Conservation (phyloP, 1,140 invertebrate genomes). For the Drosophila pseudoananassae region DNA sequence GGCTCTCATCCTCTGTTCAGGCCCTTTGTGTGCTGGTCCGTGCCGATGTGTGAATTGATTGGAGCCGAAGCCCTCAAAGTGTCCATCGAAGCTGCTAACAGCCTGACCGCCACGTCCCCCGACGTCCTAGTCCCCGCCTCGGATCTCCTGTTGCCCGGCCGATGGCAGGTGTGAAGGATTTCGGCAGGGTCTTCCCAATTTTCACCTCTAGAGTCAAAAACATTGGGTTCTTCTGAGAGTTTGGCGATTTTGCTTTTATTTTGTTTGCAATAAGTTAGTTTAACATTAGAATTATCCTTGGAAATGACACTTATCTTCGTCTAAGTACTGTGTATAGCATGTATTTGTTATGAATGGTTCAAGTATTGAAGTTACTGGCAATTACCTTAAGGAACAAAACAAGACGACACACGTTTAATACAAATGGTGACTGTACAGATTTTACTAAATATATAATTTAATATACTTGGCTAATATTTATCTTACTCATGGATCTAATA, state of each 20-base stretch:
- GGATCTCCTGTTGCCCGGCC: slow-evolving; percentile 16
- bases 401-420: slow-evolving; percentile 49
- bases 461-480: slow-evolving; percentile 38
- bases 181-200: slow-evolving; percentile 45
- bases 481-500: background rate
- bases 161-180: slow-evolving; percentile 42
- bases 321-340: slow-evolving; percentile 14
- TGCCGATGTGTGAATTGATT: slow-evolving; percentile 37
- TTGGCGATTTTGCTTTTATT: slow-evolving; percentile 48
- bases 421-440: slow-evolving; percentile 65
- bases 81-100: slow-evolving; percentile 45
- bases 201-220: slow-evolving; percentile 8
- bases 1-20: background rate
- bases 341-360: slow-evolving; percentile 20
- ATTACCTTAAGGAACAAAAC: slow-evolving; percentile 51
- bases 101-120: slow-evolving; percentile 30
- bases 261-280: slow-evolving; percentile 70
- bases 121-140: background rate
- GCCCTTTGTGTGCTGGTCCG: slow-evolving; percentile 27
- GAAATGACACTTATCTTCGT: slow-evolving; percentile 51
- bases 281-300: slow-evolving; percentile 64
- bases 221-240: slow-evolving; percentile 47
- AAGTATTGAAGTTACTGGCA: slow-evolving; percentile 25
- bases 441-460: slow-evolving; percentile 44
- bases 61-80: slow-evolving; percentile 45